Evolutionary conservation across 2,113 vertebrate species (phyloP).

Genomic region (Rhabdomys dilectus): DNA sequence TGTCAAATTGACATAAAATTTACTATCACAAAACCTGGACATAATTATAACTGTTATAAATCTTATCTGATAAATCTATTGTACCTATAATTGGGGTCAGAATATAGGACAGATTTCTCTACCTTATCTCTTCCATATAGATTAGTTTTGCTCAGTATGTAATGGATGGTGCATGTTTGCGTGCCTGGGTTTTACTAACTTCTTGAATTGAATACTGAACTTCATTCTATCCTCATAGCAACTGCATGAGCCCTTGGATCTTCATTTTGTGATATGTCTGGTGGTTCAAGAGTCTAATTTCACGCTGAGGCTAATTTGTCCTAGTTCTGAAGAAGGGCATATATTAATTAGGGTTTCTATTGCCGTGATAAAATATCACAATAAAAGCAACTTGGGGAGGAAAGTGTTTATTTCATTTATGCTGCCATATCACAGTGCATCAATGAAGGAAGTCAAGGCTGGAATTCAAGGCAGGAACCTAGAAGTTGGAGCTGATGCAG

Average conservation of each 20-base stretch:
- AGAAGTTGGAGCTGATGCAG: neutral
- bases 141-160: neutral
- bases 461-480: neutral
- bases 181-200: neutral
- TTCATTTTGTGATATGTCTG: neutral
- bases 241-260: neutral
- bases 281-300: neutral
- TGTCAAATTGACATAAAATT: neutral
- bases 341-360: neutral
- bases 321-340: neutral
- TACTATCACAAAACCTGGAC: neutral
- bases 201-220: neutral
- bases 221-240: neutral
- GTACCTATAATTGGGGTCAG: neutral
- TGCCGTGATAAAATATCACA: neutral
- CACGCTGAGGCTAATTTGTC: neutral
- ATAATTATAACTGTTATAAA: conserved; percentile 9
- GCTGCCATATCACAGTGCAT: neutral
- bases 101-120: neutral
- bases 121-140: neutral
- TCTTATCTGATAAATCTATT: neutral
- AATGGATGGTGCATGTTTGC: neutral
- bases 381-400: neutral
- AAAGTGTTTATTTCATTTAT: neutral
- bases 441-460: neutral